These are phyloP conservation scores for Percina caprodes DNA, from an alignment of 2,113 vertebrate species.

Conservation along the genomic window DNA sequence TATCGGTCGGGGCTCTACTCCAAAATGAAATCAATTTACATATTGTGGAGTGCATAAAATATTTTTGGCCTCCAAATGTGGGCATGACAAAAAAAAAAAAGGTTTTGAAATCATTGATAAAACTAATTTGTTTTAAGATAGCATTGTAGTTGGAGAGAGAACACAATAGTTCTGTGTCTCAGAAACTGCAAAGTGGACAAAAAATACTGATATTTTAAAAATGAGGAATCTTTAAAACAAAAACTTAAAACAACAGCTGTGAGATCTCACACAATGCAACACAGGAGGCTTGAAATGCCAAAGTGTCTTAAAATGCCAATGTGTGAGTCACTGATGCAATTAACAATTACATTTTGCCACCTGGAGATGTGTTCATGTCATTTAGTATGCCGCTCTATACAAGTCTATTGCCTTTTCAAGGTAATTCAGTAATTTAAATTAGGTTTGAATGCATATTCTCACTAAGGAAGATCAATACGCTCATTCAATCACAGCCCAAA, in stretches of 20 bases:
- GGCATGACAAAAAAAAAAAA: background rate
- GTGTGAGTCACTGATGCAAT: conserved; percentile 26
- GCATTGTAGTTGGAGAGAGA: background rate
- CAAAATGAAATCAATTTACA: background rate
- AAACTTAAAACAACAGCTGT: background rate
- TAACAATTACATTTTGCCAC: conserved; percentile 5
- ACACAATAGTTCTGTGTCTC: background rate
- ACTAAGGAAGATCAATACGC: conserved; percentile 26
- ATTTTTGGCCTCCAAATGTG: background rate
- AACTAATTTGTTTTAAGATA: background rate
- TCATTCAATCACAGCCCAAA: conserved; percentile 35
- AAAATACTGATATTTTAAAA: too few species aligned
- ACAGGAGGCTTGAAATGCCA: conserved; percentile 7
- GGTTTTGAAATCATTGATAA: background rate
- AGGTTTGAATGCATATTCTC: conserved; percentile 32
- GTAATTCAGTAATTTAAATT: conserved; percentile 36
- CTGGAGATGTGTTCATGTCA: background rate
- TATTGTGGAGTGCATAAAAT: background rate
- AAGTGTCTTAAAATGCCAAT: conserved; percentile 29
- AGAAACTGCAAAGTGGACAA: background rate
- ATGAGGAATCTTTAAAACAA: background rate
- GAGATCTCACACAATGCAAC: background rate
- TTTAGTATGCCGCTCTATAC: conserved; percentile 1
- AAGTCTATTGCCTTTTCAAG: conserved; percentile 4
- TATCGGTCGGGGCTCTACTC: background rate